These are phyloP conservation scores for Ametastegia equiseti DNA, from an alignment of 2,888 invertebrate species.

Conservation along the genomic window DNA sequence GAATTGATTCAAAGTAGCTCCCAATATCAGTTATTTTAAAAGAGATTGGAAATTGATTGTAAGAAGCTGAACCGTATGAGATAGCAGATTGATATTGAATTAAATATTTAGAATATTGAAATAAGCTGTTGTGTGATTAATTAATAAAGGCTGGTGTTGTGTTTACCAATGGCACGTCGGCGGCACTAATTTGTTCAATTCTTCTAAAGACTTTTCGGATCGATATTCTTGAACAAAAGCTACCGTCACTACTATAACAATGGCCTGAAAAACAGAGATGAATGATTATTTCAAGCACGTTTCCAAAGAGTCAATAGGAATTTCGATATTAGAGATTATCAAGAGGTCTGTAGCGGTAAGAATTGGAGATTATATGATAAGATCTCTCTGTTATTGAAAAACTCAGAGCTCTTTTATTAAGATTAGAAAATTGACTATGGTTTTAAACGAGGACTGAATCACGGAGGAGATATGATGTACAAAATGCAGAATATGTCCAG, in stretches of 20 bases:
- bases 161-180: slow-evolving; percentile 94
- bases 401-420: not conserved
- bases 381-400: not conserved
- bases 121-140: not conserved
- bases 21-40: not conserved
- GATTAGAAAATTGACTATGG: not conserved
- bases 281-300: not conserved
- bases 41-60: not conserved
- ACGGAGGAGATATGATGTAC: too few species aligned
- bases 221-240: slow-evolving; percentile 99
- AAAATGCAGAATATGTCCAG: too few species aligned
- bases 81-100: not conserved
- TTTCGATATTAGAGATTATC: not conserved
- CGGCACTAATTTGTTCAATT: slow-evolving; percentile 97
- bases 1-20: too few species aligned
- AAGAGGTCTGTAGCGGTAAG: not conserved
- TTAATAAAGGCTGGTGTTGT: not conserved
- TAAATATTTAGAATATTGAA: not conserved
- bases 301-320: too few species aligned
- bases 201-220: slow-evolving; percentile 98
- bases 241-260: slow-evolving; percentile 94
- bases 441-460: too few species aligned
- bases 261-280: slow-evolving; percentile 77
- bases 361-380: not conserved
- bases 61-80: too few species aligned